Conservation (phyloP, 2,888 invertebrate species). For the Athripsodes cinereus region DNA sequence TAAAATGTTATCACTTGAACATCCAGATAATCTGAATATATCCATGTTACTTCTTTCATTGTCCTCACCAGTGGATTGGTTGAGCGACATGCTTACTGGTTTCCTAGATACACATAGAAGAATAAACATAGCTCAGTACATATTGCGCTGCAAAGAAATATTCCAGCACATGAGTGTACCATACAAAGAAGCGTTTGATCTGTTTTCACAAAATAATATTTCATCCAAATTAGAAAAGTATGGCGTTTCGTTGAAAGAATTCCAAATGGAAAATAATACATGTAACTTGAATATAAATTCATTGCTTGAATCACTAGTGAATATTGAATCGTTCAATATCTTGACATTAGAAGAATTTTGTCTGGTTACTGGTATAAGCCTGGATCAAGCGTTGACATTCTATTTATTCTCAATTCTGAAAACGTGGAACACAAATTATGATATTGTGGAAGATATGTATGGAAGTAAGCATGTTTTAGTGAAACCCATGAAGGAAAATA, state of each 20-base stretch:
- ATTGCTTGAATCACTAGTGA: constrained; percentile 19
- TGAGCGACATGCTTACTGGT: constrained; percentile 16
- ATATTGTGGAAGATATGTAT: constrained; percentile 14
- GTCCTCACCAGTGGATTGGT: constrained; percentile 18
- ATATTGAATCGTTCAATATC: constrained; percentile 20
- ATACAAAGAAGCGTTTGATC: constrained; percentile 22
- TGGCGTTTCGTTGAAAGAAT: constrained; percentile 21
- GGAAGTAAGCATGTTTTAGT: constrained; percentile 31
- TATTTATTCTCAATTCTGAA: constrained; percentile 24
- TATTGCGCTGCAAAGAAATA: constrained; percentile 22
- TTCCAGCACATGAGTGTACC: constrained; percentile 20
- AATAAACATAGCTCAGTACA: constrained; percentile 22
- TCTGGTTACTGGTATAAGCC: constrained; percentile 18
- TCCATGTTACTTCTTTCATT: constrained; percentile 23
- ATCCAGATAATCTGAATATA: constrained; percentile 22
- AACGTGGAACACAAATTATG: constrained; percentile 19
- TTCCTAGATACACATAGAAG: constrained; percentile 14
- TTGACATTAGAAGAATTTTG: constrained; percentile 25
- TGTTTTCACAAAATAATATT: constrained; percentile 22
- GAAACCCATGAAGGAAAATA: constrained; percentile 36
- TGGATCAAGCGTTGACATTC: constrained; percentile 22
- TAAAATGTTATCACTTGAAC: constrained; percentile 20
- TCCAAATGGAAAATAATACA: constrained; percentile 18
- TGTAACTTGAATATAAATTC: constrained; percentile 12
- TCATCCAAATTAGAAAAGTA: constrained; percentile 23